These are phyloP conservation scores for Oryzias woworae DNA, from an alignment of 2,113 vertebrate genomes.

Conservation along the genomic window DNA sequence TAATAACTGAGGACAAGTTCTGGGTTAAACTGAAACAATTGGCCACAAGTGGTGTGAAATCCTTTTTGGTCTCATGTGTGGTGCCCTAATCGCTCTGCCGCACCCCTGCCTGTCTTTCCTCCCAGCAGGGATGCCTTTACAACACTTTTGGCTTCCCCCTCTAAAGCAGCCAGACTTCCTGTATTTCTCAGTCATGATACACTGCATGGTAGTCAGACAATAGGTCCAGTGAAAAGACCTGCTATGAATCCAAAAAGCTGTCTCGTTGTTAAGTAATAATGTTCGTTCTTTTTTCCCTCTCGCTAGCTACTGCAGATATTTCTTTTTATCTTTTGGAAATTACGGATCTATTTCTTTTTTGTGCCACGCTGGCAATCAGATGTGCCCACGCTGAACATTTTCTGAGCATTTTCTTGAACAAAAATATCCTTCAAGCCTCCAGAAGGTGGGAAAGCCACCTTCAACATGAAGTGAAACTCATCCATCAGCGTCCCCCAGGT, in stretches of 20 bases:
- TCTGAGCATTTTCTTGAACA: not conserved
- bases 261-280: conserved; percentile 49
- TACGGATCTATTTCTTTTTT: conserved; percentile 1
- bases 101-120: conserved; percentile 70
- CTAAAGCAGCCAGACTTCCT: conserved; percentile 75
- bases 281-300: conserved; percentile 38
- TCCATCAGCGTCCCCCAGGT: conserved; percentile 67
- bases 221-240: conserved; percentile 13
- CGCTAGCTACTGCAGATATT: conserved; percentile 44
- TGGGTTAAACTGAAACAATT: conserved; percentile 59
- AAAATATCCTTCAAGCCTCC: conserved; percentile 63
- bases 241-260: conserved; percentile 37
- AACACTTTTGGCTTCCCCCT: conserved; percentile 67
- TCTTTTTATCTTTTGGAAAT: conserved; percentile 17
- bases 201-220: conserved; percentile 30
- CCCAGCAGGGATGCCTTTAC: conserved; percentile 45
- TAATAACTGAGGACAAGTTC: conserved; percentile 30
- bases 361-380: not conserved
- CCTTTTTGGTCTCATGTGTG: conserved; percentile 71
- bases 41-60: conserved; percentile 76
- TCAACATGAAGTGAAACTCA: conserved; percentile 70
- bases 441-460: conserved; percentile 69
- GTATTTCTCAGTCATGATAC: conserved; percentile 52
- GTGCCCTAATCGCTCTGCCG: conserved; percentile 57
- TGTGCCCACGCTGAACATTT: not conserved